Evolutionary conservation across 37 sponge, comb jelly and placozoan genomes (phyloP).

Genomic region (Chondrilla cf. caribensis): DNA sequence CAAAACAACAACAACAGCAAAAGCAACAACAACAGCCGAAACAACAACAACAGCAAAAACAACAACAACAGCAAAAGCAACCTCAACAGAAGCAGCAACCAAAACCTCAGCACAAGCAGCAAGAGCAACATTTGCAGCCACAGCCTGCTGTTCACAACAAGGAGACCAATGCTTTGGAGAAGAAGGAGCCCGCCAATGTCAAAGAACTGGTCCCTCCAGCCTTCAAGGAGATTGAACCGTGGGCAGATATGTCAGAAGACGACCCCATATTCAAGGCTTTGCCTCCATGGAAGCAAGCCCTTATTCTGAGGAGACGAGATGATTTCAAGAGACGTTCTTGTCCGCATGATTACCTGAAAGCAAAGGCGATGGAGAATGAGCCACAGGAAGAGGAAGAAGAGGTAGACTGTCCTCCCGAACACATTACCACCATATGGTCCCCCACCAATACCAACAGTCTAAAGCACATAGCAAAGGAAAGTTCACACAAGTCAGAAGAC

Average conservation of each 20-base stretch:
- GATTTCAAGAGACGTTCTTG: slow-evolving; percentile 51
- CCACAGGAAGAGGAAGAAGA: background rate
- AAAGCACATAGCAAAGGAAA: background rate
- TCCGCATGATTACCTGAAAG: background rate
- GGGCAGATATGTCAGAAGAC: slow-evolving; percentile 60
- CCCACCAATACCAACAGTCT: background rate
- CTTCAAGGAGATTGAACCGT: slow-evolving; percentile 44
- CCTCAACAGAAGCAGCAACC: background rate
- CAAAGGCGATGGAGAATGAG: background rate
- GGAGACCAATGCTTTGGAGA: slow-evolving; percentile 3
- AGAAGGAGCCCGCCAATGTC: slow-evolving; percentile 7
- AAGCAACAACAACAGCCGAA: background rate
- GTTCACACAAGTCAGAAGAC: background rate
- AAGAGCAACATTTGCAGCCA: no score
- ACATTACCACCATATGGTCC: background rate
- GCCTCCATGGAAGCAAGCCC: slow-evolving; percentile 76
- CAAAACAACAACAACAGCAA: background rate
- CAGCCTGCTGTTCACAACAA: background rate
- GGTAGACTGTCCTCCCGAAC: background rate
- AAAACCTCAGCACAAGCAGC: background rate
- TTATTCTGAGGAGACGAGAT: slow-evolving; percentile 53
- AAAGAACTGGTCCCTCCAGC: slow-evolving; percentile 41
- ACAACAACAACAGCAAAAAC: background rate
- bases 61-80: background rate
- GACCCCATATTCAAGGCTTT: slow-evolving; percentile 54